phyloP scores from a whole-genome alignment of 2,797 vertebrate species.

The Danio jaintianensis region DNA sequence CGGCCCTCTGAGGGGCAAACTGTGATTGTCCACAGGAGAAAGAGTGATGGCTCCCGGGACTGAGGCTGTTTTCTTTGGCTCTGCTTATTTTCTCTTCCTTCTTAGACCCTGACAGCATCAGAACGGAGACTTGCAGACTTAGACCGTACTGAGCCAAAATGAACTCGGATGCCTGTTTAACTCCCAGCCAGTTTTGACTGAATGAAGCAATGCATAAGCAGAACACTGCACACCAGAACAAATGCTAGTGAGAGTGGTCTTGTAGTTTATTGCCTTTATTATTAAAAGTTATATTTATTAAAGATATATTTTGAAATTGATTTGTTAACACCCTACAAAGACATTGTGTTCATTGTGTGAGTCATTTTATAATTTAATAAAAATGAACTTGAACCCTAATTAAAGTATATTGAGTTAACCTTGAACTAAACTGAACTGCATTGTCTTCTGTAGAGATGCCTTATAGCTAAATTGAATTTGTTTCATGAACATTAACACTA shows the following conservation, averaged over 20 bases:
- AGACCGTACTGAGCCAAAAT: neutral
- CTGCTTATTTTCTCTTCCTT: slow-evolving; percentile 18
- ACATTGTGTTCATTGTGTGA: too few relatives aligned
- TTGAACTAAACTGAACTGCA: too few relatives aligned
- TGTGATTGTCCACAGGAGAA: slow-evolving; percentile 33
- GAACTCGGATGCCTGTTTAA: slow-evolving; percentile 7
- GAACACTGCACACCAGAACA: neutral
- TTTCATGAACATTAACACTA: neutral
- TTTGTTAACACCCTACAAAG: too few relatives aligned
- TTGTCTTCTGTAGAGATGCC: neutral
- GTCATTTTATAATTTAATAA: too few relatives aligned
- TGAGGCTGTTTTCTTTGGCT: slow-evolving; percentile 52
- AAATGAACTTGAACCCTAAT: too few relatives aligned
- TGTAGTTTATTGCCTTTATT: neutral
- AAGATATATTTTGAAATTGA: too few relatives aligned
- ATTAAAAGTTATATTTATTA: too few relatives aligned
- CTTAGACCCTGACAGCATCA: slow-evolving; percentile 27
- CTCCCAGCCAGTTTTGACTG: slow-evolving; percentile 18
- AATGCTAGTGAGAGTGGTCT: neutral
- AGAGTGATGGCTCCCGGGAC: slow-evolving; percentile 47
- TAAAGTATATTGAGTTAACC: neutral
- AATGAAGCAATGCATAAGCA: slow-evolving; percentile 1
- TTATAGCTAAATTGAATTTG: neutral
- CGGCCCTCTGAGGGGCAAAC: slow-evolving; percentile 21
- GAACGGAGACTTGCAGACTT: neutral